Percentiles rank a stretch among this genome's conserved stretches.
These are phyloP conservation scores for Balaenoptera acutorostrata DNA, from an alignment of 2,113 vertebrate genomes.

Conservation along the genomic window DNA sequence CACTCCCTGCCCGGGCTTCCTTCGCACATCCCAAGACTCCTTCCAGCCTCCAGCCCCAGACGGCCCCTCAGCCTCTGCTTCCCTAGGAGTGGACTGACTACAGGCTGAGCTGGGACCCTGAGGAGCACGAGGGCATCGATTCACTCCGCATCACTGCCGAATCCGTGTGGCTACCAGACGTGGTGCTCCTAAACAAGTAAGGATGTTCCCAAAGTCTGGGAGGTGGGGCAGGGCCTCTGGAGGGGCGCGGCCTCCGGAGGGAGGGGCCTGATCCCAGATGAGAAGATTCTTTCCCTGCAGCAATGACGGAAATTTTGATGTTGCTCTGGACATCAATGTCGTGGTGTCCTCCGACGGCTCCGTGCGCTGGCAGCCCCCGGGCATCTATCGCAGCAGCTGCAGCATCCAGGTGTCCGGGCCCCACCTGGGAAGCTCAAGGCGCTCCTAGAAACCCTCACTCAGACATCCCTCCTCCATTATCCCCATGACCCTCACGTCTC, in stretches of 20 bases:
- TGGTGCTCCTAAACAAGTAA: constrained; percentile 92
- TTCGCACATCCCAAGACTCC: background rate
- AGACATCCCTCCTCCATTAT: background rate
- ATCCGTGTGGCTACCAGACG: constrained; percentile 90
- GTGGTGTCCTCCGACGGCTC: constrained; percentile 82
- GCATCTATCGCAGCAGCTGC: constrained; percentile 88
- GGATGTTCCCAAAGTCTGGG: background rate
- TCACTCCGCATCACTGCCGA: constrained; percentile 80
- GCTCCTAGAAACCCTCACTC: background rate
- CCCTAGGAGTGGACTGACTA: constrained; percentile 88
- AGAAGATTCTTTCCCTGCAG: constrained; percentile 69
- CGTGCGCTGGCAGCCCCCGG: constrained; percentile 90
- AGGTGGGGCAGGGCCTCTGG: background rate
- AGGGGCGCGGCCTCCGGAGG: background rate
- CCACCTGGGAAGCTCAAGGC: background rate
- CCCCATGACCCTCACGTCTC: background rate
- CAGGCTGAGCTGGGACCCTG: constrained; percentile 86
- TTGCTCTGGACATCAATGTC: constrained; percentile 86
- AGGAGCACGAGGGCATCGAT: constrained; percentile 80
- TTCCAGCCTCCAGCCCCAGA: background rate
- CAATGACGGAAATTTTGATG: constrained; percentile 88
- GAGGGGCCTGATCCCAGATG: background rate
- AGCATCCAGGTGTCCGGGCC: constrained; percentile 84
- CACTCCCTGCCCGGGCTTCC: background rate
- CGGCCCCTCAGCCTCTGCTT: background rate